Evolutionary conservation across 2,113 vertebrate species (phyloP), one percentile per base, ranked within the genome.

Genomic region (Cochlearius cochlearius): DNA sequence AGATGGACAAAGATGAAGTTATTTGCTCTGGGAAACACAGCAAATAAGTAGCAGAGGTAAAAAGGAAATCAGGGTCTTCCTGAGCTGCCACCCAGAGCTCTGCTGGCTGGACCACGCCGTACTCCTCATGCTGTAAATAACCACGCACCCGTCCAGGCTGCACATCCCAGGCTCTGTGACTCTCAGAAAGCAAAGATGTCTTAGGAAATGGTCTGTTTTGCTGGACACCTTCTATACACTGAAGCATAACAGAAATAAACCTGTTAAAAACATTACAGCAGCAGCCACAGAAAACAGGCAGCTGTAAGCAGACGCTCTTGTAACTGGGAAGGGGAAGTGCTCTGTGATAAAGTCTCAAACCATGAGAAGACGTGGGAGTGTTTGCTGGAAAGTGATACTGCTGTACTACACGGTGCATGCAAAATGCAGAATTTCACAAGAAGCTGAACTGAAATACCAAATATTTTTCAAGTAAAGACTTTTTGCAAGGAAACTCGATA

Each of bases 181-280:
- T 88, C 63, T 63, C 81, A 36, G 49, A 84, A 94, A 85, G 76
- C 47, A 63, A 67, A 93, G 41, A 38, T 90, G 72, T 63, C 79
- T 92, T 83, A 88, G 75, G 92, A 92, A 78, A 89, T 56, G 0
- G 72, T 75, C 68, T 88, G 2, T 82, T 96, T 95, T 93, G 50
- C 66, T 76, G 64, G 45, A 68, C 75, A 55, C 73, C 13, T 88
- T 73, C 87, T 55, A 72, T 21, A 75, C 41, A 90, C 50, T 68
- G 63, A 76, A 78, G 39, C 21, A 26, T 22, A 84, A 92, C 27
- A 84, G 79, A 95, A 94, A 87, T 45, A 84, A 96, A 69, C 36
- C 80, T 94, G 76, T 73, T 91, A 73, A 95, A 96, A 94, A 87
- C 49, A 82, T 73, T 91, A 75, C 87, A 94, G 80, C 45, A 93